Conservation (phyloP, 1,140 invertebrate genomes). For the Anagrus nilaparvatae region DNA sequence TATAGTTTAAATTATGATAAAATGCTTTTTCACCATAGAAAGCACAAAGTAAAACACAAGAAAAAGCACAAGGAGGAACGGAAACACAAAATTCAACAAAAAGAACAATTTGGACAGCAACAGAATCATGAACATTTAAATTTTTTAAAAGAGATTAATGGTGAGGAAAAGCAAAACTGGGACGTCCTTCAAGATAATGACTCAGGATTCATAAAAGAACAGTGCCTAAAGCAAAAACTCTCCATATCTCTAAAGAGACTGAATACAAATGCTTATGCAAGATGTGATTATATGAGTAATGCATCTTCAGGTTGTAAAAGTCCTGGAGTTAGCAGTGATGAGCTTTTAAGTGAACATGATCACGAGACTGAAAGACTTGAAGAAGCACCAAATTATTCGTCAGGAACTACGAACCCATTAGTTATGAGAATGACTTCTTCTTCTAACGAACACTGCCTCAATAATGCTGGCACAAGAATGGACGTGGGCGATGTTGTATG, state of each 20-base stretch:
- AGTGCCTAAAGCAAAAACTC: constrained; percentile 63
- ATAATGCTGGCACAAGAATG: constrained; percentile 48
- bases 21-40: constrained; percentile 38
- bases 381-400: constrained; percentile 54
- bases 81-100: constrained; percentile 38
- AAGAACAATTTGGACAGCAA: too few species aligned
- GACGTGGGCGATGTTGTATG: constrained; percentile 75
- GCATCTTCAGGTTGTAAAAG: constrained; percentile 39
- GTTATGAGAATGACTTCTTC: constrained; percentile 42
- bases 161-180: too few species aligned
- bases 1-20: constrained; percentile 37
- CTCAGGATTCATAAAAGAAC: constrained; percentile 60
- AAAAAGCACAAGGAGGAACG: constrained; percentile 59
- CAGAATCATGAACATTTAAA: too few species aligned
- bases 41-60: constrained; percentile 70
- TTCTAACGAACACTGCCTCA: constrained; percentile 43
- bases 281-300: constrained; percentile 40
- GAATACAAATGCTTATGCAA: constrained; percentile 55
- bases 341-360: constrained; percentile 24
- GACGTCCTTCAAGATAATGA: too few species aligned
- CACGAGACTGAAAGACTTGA: constrained; percentile 45
- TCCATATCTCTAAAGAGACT: constrained; percentile 65
- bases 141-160: too few species aligned
- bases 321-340: constrained; percentile 38
- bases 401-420: constrained; percentile 39